Conservation (phyloP, 1,140 invertebrate genomes). For the Telenomus remus region DNA sequence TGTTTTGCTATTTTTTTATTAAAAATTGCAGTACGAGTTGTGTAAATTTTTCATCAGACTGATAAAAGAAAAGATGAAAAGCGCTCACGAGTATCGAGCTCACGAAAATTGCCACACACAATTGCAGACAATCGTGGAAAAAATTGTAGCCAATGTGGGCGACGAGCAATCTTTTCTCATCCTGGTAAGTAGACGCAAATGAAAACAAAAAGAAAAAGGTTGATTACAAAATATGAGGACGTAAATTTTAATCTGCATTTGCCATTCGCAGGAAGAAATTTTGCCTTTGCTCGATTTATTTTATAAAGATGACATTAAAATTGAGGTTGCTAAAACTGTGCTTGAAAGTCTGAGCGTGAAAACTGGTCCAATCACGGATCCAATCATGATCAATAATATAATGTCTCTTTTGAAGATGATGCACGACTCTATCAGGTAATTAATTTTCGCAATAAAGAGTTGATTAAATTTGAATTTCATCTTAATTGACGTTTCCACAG, state of each 20-base stretch:
- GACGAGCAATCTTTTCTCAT: constrained; percentile 86
- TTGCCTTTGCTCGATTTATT: constrained; percentile 92
- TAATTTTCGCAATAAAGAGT: neutral
- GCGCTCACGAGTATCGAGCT: constrained; percentile 72
- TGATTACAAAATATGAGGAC: constrained; percentile 73
- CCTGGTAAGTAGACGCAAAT: constrained; percentile 79
- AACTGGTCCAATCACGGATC: constrained; percentile 82
- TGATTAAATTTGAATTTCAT: neutral
- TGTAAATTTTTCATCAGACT: neutral
- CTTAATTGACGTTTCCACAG: constrained; percentile 73
- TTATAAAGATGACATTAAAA: constrained; percentile 87
- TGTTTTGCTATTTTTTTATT: neutral
- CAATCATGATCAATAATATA: constrained; percentile 89
- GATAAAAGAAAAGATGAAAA: constrained; percentile 9
- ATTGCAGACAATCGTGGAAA: constrained; percentile 85
- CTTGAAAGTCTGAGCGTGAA: constrained; percentile 83
- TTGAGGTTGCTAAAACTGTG: constrained; percentile 89
- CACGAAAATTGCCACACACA: constrained; percentile 87
- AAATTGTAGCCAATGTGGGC: constrained; percentile 83
- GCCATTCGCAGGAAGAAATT: constrained; percentile 85
- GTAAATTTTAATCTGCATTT: neutral
- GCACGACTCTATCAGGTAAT: constrained; percentile 91
- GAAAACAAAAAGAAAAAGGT: too few relatives aligned
- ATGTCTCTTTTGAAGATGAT: constrained; percentile 91
- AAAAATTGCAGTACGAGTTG: neutral